A percentile compares a stretch with the other conserved stretches of the same genome.
These are phyloP conservation scores for Micropoecilia bifurca DNA, from an alignment of 2,797 vertebrate genomes.

Conservation along the genomic window DNA sequence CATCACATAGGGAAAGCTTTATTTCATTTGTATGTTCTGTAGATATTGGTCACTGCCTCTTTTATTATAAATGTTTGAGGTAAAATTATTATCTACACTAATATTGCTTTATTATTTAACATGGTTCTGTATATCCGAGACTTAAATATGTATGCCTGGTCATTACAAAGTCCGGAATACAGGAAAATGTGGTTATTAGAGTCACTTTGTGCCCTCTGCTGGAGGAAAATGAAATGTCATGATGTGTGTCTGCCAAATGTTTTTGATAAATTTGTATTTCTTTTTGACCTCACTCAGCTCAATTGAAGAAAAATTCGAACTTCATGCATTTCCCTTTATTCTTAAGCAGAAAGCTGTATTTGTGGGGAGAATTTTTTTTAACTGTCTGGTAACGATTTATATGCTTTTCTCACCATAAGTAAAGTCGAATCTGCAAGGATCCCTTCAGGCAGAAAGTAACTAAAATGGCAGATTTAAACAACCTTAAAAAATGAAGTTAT, in stretches of 20 bases:
- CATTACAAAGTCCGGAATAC: background rate
- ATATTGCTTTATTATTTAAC: background rate
- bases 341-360: too few species aligned
- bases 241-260: background rate
- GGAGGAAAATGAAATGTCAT: too few species aligned
- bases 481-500: background rate
- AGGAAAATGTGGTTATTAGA: background rate
- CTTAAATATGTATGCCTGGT: background rate
- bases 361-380: too few species aligned
- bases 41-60: too few species aligned
- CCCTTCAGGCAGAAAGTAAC: background rate
- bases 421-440: background rate
- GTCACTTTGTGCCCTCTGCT: background rate
- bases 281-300: background rate
- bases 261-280: background rate
- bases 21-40: too few species aligned
- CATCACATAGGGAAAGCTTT: too few species aligned
- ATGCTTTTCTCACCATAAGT: background rate
- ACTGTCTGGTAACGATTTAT: too few species aligned
- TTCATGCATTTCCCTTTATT: too few species aligned
- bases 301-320: background rate
- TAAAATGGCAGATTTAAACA: background rate
- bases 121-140: background rate
- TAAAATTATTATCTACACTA: too few species aligned
- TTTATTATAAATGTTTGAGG: too few species aligned